Base-by-base conservation (phyloP, 2,113 vertebrate genomes). In the Anarhynchus alexandrinus region DNA sequence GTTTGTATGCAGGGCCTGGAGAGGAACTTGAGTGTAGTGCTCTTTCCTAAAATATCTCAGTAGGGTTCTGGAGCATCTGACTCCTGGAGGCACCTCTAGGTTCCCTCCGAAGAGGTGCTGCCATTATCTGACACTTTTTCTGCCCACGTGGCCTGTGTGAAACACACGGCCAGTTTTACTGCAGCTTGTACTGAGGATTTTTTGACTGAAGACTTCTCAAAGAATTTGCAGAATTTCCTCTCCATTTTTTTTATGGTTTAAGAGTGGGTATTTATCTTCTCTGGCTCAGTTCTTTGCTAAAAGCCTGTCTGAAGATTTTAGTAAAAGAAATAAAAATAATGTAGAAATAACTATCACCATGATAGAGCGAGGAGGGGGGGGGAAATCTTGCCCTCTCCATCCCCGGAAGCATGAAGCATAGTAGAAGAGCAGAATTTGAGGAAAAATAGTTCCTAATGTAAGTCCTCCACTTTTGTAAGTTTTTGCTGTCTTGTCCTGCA, bases 141-240 rank as follows among this genome's bases (percentile, higher is more conserved):
- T 64, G n/a, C 69, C 76, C 64, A 12, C 12, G 12, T 20, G 40
- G 71, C n/a, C 23, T 7, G 17, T 66, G 52, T 69, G 73, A 76
- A 82, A 86, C 65, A 83, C 19, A 15, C 7, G 6, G 49, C 16
- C 34, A 5, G n/a, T 66, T 91, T 85, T 65, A 61, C 66, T 70
- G 59, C 49, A 61, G 19, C 73, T 89, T 7, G 0, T 57, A 26
- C 36, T 21, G 57, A 42, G 79, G 70, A 34, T 71, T 86, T 92
- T 49, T 93, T 78, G 73, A 71, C 57, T 80, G 73, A 89, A 85
- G 73, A 62, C 64, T 91, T 91, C 77, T 64, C 42, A 72, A 93
- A 95, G 76, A 91, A 95, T 92, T 79, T 82, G 62, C 62, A 96
- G 94, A 92, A 95, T 93, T 94, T 95, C 90, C 80, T 69, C 88